phyloP scores from a whole-genome alignment of 64 coral and sea anemone genomes.

The Montipora foliosa region DNA sequence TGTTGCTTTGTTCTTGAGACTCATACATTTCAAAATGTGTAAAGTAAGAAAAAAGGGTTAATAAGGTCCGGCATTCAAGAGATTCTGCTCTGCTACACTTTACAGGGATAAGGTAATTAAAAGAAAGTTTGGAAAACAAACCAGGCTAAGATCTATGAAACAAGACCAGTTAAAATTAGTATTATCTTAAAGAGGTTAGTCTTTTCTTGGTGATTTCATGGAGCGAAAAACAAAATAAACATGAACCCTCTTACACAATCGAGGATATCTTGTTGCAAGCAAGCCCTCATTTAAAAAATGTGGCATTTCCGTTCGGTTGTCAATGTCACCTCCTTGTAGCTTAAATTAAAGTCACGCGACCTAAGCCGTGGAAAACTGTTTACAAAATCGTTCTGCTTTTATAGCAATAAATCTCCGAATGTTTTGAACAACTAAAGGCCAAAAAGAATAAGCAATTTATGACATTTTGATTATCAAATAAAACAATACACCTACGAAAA shows the following conservation, averaged over 20 bases:
- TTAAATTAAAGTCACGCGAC: too few relatives aligned
- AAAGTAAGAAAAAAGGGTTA: background rate
- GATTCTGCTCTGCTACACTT: too few relatives aligned
- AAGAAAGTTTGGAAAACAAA: background rate
- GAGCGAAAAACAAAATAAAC: background rate
- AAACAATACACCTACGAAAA: conserved; percentile 32
- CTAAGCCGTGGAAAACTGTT: background rate
- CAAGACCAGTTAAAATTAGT: background rate
- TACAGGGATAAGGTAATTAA: too few relatives aligned
- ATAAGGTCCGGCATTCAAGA: too few relatives aligned
- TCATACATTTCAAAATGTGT: background rate
- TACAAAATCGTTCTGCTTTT: background rate
- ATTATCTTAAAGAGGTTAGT: background rate
- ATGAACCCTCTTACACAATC: background rate
- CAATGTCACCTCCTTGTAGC: too few relatives aligned
- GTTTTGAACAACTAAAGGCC: background rate
- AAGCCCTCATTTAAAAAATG: background rate
- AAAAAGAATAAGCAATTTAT: background rate
- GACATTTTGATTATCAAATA: background rate
- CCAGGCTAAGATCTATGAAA: background rate
- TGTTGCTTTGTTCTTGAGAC: background rate
- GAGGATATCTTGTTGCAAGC: background rate
- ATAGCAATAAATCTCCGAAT: background rate
- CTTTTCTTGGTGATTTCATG: background rate
- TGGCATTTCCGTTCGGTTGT: background rate